A percentile compares a stretch with the other conserved stretches of the same genome.
Conservation (phyloP, 2,888 invertebrate species). For the Heliconius aoede region DNA sequence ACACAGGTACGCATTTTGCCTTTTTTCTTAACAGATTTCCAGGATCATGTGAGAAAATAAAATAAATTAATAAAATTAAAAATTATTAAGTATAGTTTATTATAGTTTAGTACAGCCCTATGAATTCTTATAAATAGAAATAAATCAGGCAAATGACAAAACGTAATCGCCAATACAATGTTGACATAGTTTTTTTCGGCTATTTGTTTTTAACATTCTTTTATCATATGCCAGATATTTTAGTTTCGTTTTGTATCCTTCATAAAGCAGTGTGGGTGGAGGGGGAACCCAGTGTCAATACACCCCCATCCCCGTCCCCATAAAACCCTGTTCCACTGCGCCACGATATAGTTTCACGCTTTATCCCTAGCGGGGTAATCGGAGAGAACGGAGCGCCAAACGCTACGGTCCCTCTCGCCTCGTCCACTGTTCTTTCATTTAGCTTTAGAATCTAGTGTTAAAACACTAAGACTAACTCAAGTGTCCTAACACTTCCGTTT, state of each 20-base stretch:
- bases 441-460: too few relatives aligned
- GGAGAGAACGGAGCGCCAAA: too few relatives aligned
- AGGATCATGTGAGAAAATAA: not conserved
- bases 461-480: too few relatives aligned
- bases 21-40: too few relatives aligned
- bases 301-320: too few relatives aligned
- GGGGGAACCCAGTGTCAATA: not conserved
- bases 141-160: constrained; percentile 16
- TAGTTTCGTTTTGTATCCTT: not conserved
- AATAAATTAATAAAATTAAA: not conserved
- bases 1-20: too few relatives aligned
- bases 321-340: not conserved
- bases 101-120: constrained; percentile 23
- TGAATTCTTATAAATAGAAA: not conserved
- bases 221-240: not conserved
- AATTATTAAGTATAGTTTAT: too few relatives aligned
- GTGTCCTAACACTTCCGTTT: too few relatives aligned
- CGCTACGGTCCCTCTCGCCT: too few relatives aligned
- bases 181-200: constrained; percentile 10
- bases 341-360: too few relatives aligned
- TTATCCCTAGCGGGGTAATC: too few relatives aligned
- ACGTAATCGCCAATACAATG: not conserved
- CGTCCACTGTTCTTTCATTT: too few relatives aligned
- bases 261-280: not conserved
- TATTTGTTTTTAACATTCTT: constrained; percentile 6